phyloP scores from a whole-genome alignment of 2,888 invertebrate species.

The Drosophila pegasa region DNA sequence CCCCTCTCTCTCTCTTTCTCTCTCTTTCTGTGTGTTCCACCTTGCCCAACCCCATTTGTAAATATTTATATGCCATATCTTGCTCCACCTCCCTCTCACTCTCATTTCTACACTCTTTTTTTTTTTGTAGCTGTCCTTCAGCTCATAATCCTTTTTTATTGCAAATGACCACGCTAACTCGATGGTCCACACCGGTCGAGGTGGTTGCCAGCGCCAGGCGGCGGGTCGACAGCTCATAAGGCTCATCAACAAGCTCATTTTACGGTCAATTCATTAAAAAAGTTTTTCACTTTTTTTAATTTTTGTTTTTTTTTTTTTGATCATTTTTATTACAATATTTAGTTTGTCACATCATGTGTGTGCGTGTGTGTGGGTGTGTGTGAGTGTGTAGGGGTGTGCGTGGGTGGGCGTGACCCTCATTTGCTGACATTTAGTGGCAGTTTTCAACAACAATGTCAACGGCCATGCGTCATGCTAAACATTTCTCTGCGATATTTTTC shows the following conservation, averaged over 20 bases:
- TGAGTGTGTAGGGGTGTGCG: conserved; percentile 20
- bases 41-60: conserved; percentile 51
- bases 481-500: conserved; percentile 27
- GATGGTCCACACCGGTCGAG: conserved; percentile 53
- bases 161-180: conserved; percentile 78
- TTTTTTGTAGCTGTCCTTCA: conserved; percentile 68
- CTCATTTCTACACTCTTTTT: conserved; percentile 24
- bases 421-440: conserved; percentile 78
- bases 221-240: conserved; percentile 67
- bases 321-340: conserved; percentile 74
- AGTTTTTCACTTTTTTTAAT: conserved; percentile 61
- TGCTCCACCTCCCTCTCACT: background rate
- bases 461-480: conserved; percentile 72
- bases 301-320: too few relatives aligned
- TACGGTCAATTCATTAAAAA: conserved; percentile 76
- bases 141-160: conserved; percentile 80
- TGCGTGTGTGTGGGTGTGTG: conserved; percentile 22
- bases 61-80: conserved; percentile 67
- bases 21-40: conserved; percentile 1
- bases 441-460: conserved; percentile 75
- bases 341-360: conserved; percentile 57
- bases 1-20: background rate
- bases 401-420: conserved; percentile 66
- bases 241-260: conserved; percentile 80
- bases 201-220: conserved; percentile 17